A percentile compares a stretch with the other conserved stretches of the same genome.
These are phyloP conservation scores for Philaenus spumarius DNA, from an alignment of 1,140 invertebrate species.

Conservation along the genomic window DNA sequence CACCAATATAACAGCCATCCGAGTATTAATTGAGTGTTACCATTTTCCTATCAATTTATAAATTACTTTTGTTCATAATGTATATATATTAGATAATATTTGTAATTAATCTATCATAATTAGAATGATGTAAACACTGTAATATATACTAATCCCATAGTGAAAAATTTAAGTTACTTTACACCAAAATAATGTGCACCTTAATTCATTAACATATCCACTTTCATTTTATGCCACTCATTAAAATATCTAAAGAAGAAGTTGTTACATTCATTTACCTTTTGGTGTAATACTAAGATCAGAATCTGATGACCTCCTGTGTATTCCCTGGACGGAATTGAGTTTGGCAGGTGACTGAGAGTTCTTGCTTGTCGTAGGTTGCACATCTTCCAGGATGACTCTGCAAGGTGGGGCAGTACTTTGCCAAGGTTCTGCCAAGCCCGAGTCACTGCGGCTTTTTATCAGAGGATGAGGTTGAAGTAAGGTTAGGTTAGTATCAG, in stretches of 20 bases:
- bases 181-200: too few relatives aligned
- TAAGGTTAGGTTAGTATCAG: neutral
- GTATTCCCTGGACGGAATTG: slow-evolving; percentile 39
- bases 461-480: neutral
- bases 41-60: too few relatives aligned
- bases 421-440: slow-evolving; percentile 13
- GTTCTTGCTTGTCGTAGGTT: slow-evolving; percentile 38
- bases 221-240: too few relatives aligned
- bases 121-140: too few relatives aligned
- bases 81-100: too few relatives aligned
- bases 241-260: slow-evolving; percentile 6
- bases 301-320: slow-evolving; percentile 81
- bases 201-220: too few relatives aligned
- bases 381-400: slow-evolving; percentile 27
- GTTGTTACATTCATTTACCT: slow-evolving; percentile 51
- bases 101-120: too few relatives aligned
- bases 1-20: too few relatives aligned
- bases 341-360: slow-evolving; percentile 44
- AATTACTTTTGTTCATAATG: too few relatives aligned
- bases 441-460: slow-evolving; percentile 7
- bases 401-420: slow-evolving; percentile 11
- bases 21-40: too few relatives aligned
- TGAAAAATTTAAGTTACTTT: too few relatives aligned
- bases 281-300: slow-evolving; percentile 88
- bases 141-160: too few relatives aligned